Percentiles rank a stretch among this genome's conserved stretches.
Conservation (phyloP, 2,888 invertebrate genomes). For the Ceratothoa steindachneri region DNA sequence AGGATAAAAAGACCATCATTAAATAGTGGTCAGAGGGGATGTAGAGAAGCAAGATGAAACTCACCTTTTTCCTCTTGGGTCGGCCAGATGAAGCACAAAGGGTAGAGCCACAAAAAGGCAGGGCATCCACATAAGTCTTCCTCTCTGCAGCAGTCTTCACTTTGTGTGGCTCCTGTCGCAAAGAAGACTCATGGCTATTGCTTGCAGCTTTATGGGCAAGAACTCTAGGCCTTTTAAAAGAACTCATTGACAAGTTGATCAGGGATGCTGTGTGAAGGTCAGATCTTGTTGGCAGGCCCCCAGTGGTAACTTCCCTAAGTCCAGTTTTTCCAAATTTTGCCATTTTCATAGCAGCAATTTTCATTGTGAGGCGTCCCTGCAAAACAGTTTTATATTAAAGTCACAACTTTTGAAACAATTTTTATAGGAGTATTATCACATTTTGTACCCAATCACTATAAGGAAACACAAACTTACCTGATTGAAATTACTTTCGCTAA, state of each 20-base stretch:
- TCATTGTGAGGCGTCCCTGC: constrained; percentile 44
- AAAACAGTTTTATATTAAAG: neutral
- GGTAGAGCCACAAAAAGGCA: constrained; percentile 24
- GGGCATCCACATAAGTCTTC: constrained; percentile 40
- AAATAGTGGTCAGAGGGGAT: too few species aligned
- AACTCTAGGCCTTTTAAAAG: neutral
- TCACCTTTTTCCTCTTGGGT: constrained; percentile 34
- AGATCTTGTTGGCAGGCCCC: constrained; percentile 38
- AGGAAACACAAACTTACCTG: too few species aligned
- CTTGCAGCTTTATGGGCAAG: neutral
- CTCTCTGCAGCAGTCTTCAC: constrained; percentile 46
- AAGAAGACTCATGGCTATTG: neutral
- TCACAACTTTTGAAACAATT: too few species aligned
- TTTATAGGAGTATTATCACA: too few species aligned
- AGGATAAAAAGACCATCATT: too few species aligned
- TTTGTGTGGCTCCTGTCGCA: constrained; percentile 29
- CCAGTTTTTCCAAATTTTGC: constrained; percentile 45
- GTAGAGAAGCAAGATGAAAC: too few species aligned
- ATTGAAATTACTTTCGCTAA: constrained; percentile 39
- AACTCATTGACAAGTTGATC: constrained; percentile 12
- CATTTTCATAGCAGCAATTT: constrained; percentile 46
- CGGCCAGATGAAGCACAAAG: constrained; percentile 11
- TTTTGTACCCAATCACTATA: too few species aligned
- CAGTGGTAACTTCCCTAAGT: constrained; percentile 35
- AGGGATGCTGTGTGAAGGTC: constrained; percentile 32